Conservation (phyloP, 2,797 vertebrate genomes). For the Nothura maculosa region DNA sequence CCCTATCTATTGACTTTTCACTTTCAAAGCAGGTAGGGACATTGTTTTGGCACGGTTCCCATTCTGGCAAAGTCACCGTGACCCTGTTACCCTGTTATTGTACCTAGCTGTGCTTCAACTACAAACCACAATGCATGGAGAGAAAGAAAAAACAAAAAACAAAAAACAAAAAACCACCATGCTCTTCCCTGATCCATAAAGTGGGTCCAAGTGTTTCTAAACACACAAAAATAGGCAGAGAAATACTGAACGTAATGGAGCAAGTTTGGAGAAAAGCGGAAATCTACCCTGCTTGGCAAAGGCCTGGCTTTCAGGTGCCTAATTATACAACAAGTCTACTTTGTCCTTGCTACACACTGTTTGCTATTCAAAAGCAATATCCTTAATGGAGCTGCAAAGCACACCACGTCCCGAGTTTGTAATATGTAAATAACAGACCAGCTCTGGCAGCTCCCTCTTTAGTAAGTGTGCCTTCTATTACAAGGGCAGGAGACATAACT, state of each 20-base stretch:
- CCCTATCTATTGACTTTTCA: not conserved
- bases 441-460: not conserved
- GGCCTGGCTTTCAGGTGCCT: not conserved
- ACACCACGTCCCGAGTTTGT: not conserved
- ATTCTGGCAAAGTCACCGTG: constrained; percentile 50
- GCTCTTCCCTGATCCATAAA: constrained; percentile 10
- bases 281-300: not conserved
- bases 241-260: not conserved
- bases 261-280: not conserved
- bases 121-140: not conserved
- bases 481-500: not conserved
- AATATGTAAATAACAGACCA: not conserved
- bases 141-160: not conserved
- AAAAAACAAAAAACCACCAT: not conserved
- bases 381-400: not conserved
- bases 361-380: constrained; percentile 26
- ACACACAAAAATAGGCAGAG: constrained; percentile 27
- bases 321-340: constrained; percentile 27
- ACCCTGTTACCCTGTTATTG: not conserved
- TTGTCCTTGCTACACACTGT: constrained; percentile 26
- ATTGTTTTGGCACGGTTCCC: not conserved
- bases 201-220: not conserved
- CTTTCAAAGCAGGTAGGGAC: not conserved
- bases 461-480: not conserved
- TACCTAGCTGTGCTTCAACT: not conserved